Base-by-base conservation (phyloP, 2,797 vertebrate genomes). In the Neopelma chrysocephalum region DNA sequence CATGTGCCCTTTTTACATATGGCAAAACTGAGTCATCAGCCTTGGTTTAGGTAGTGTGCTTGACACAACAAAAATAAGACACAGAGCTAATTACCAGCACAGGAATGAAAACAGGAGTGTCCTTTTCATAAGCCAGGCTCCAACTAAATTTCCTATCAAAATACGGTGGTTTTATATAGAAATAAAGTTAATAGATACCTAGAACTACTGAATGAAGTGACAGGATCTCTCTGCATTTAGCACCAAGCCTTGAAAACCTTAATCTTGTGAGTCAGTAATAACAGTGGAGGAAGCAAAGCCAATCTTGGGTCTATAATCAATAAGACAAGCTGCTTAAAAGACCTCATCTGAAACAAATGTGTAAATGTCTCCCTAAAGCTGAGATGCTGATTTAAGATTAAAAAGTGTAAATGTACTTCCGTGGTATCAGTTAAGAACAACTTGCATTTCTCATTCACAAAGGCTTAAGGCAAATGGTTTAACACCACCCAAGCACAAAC, bases 201-300 rank as follows among this genome's bases (percentile, higher is more conserved):
- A 57, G 54, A 94, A 83, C 11, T 62, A 69, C 65, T 62, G 66
- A 90, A 90, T 57, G 70, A 73, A 90, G 64, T 0, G 1, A 72
- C 4, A n/a, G 53, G 65, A 76, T 58, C 66, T 60, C 83, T 92
- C 87, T 77, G 57, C 75, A 89, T 90, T 95, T 91, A 93, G 89
- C 43, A 95, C 76, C 32, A 54, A 92, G 75, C 61, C 71, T 78
- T 82, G 93, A 91, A 95, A 96, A 90, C 93, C 80, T 80, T 96
- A 61, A 96, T 95, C 90, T 95, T 6, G 6, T 73, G 93, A 96
- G 90, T 96, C 90, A 95, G 66, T 95, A 94, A 90, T 91, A 96
- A 90, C 82, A 93, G 89, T 60, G 91, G 47, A 86, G 62, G 71
- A 82, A 87, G 75, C 42, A 50, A 82, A 94, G 78, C 70, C 91